phyloP scores from a whole-genome alignment of 2,113 vertebrate genomes.

The Mormyrus lacerda region DNA sequence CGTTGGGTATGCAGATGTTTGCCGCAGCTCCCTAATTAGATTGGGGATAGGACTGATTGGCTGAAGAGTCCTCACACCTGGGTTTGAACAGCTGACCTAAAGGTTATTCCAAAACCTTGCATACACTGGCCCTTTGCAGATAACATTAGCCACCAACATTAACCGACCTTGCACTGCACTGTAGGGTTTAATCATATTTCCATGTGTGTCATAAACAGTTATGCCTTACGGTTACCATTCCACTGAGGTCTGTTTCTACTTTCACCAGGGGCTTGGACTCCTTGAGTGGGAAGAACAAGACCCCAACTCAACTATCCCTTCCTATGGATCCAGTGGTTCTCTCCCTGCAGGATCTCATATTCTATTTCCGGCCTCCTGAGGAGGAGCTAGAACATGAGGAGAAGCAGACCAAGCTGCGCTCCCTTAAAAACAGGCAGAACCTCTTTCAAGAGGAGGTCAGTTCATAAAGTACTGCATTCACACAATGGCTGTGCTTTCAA shows the following conservation, averaged over 20 bases:
- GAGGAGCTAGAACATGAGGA: conserved; percentile 86
- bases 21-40: neutral
- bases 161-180: neutral
- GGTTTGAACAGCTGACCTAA: neutral
- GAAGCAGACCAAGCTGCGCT: conserved; percentile 82
- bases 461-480: neutral
- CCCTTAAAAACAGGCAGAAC: conserved; percentile 82
- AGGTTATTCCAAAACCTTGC: neutral
- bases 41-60: neutral
- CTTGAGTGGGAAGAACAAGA: conserved; percentile 76
- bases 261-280: conserved; percentile 72
- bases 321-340: conserved; percentile 77
- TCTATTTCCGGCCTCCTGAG: conserved; percentile 80
- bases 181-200: neutral
- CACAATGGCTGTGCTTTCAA: neutral
- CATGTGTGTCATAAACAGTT: neutral
- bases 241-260: neutral
- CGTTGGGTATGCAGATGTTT: neutral
- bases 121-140: neutral
- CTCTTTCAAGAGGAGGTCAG: conserved; percentile 87
- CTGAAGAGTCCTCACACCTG: neutral
- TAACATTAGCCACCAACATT: neutral
- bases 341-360: conserved; percentile 83
- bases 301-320: conserved; percentile 53
- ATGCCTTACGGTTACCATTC: neutral